These are phyloP conservation scores for Etheostoma nigrum DNA, from an alignment of 2,797 vertebrate genomes.

Conservation along the genomic window DNA sequence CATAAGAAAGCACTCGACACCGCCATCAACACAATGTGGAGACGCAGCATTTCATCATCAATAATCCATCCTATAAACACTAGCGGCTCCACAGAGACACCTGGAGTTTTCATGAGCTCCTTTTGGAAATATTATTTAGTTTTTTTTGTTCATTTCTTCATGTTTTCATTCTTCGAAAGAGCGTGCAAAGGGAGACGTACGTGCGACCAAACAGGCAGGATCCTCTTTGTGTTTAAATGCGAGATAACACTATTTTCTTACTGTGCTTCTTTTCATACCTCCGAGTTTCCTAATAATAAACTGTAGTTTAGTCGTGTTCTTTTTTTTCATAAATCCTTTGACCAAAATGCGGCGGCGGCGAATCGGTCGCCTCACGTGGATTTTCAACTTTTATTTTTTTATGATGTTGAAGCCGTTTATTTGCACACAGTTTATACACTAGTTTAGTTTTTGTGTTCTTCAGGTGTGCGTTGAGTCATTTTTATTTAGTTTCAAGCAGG, in stretches of 20 bases:
- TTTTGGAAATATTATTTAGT: constrained; percentile 73
- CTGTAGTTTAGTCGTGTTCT: constrained; percentile 89
- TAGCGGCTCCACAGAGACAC: constrained; percentile 19
- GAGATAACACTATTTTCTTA: constrained; percentile 97
- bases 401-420: constrained; percentile 48
- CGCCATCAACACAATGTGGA: constrained; percentile 35
- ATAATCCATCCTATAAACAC: constrained; percentile 4
- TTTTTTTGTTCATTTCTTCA: constrained; percentile 78
- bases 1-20: constrained; percentile 60
- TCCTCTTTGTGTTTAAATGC: constrained; percentile 88
- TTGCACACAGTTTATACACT: constrained; percentile 65
- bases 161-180: constrained; percentile 83
- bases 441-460: constrained; percentile 34
- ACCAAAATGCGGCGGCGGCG: constrained; percentile 72
- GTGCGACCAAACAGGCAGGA: constrained; percentile 84
- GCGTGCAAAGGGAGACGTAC: constrained; percentile 81
- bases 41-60: constrained; percentile 15
- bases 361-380: constrained; percentile 31
- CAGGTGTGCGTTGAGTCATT: constrained; percentile 33
- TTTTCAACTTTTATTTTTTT: constrained; percentile 46
- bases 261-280: constrained; percentile 93
- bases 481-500: constrained; percentile 13
- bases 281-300: constrained; percentile 91
- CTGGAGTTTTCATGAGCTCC: neutral
- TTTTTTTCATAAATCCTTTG: constrained; percentile 83